Evolutionary conservation across 2,113 vertebrate genomes (phyloP).

Genomic region (Carassius carassius): DNA sequence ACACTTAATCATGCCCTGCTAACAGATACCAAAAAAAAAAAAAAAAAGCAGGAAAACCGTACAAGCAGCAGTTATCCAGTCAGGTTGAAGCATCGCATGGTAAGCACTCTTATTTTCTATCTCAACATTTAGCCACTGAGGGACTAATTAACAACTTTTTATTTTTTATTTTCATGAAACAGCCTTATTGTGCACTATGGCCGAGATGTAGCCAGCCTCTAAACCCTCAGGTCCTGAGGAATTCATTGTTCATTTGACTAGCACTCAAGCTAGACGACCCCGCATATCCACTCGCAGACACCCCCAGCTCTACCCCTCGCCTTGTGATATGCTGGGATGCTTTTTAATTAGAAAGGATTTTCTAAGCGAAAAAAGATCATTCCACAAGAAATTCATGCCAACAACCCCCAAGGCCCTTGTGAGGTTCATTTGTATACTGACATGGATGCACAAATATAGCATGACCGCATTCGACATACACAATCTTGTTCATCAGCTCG

Average conservation of each 20-base stretch:
- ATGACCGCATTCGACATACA: not conserved
- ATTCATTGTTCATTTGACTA: constrained; percentile 88
- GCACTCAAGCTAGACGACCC: constrained; percentile 67
- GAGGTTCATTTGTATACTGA: constrained; percentile 33
- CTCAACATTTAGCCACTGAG: constrained; percentile 91
- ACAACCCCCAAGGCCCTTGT: constrained; percentile 48
- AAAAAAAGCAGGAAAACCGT: not conserved
- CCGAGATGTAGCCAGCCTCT: constrained; percentile 80
- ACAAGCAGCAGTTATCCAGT: constrained; percentile 66
- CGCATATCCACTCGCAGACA: constrained; percentile 42
- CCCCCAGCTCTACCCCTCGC: constrained; percentile 25
- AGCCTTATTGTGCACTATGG: constrained; percentile 77
- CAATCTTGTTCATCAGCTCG: not conserved
- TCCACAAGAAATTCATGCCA: constrained; percentile 20
- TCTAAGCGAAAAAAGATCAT: constrained; percentile 15
- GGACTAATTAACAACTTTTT: constrained; percentile 98
- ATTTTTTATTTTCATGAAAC: constrained; percentile 78
- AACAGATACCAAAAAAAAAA: constrained; percentile 19
- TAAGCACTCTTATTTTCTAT: constrained; percentile 74
- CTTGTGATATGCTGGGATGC: constrained; percentile 38
- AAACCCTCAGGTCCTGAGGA: constrained; percentile 93
- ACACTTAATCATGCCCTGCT: constrained; percentile 47
- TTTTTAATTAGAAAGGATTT: constrained; percentile 52
- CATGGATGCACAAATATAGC: constrained; percentile 9
- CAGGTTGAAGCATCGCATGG: constrained; percentile 60